Conservation (phyloP, 2,888 invertebrate genomes). For the Microctonus aethiopoides region DNA sequence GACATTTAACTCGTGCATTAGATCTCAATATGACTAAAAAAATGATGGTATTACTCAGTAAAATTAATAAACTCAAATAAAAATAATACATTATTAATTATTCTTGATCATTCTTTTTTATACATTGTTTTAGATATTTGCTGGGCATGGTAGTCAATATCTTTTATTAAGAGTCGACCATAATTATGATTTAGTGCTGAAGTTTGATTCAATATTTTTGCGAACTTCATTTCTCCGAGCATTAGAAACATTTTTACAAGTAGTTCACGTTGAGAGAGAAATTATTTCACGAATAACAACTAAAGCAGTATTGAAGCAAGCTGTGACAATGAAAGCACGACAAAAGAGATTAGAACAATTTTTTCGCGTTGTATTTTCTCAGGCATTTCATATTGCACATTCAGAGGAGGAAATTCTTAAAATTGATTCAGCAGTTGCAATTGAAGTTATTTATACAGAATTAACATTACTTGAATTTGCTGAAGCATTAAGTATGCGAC, state of each 20-base stretch:
- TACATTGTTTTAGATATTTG: constrained; percentile 53
- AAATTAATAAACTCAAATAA: background rate
- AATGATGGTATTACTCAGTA: constrained; percentile 33
- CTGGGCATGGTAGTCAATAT: constrained; percentile 62
- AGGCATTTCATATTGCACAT: constrained; percentile 67
- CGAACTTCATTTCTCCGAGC: constrained; percentile 62
- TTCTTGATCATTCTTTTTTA: background rate
- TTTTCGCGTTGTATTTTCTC: constrained; percentile 67
- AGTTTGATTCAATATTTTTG: constrained; percentile 66
- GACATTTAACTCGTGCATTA: constrained; percentile 65
- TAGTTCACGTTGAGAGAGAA: constrained; percentile 48
- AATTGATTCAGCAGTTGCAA: constrained; percentile 64
- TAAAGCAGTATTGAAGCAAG: constrained; percentile 58
- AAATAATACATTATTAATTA: no score
- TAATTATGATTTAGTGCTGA: constrained; percentile 71
- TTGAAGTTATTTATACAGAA: constrained; percentile 69
- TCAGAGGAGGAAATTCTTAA: constrained; percentile 64
- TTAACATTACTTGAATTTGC: constrained; percentile 72
- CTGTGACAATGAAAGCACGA: constrained; percentile 68
- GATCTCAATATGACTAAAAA: constrained; percentile 58
- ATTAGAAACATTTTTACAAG: constrained; percentile 62
- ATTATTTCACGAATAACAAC: constrained; percentile 51
- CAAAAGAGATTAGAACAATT: constrained; percentile 69
- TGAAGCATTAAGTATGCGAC: constrained; percentile 71
- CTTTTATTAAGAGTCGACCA: constrained; percentile 66